Base-by-base conservation (phyloP, 2,888 invertebrate species). In the Eugnorisma glareosa region DNA sequence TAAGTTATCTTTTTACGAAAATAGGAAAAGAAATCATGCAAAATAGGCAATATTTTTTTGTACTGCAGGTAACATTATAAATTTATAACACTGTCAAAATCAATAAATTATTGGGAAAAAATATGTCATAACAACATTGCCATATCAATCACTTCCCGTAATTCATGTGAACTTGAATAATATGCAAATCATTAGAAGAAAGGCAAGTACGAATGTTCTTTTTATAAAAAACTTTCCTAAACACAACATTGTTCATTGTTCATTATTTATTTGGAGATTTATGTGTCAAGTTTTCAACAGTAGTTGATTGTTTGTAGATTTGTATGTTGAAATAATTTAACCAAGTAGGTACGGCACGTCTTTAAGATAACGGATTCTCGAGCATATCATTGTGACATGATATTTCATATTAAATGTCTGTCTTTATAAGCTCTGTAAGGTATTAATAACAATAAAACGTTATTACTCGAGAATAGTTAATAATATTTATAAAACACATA, bases 51-150 rank as follows among this genome's bases (percentile, higher is more conserved):
- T 28, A 45, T 40, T 78, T 75, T 67, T 48, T 70, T 51, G 35
- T 15, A n/a, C 5, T 66, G 37, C 68, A 71, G 80, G 73, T 71
- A 69, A 86, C 81, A 79, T 43, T 83, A 37, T 71, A 69, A 86
- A 75, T 77, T 43, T 83, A 37, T 28, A 6, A 13, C 24, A 40
- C 37, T 81, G 81, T 67, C 84, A 86, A 81, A 86, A 88, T 86
- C 89, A 78, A 88, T 88, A 80, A 0, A 0, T 28, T 24, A 5
- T 15, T 45, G 28, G 11, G 31, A 75, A 83, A 59, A 71, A 67
- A 13, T 48, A 70, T 37, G 57, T 73, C 59, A 66, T n/a, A 75
- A 43, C 35, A 59, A 69, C 37, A 75, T 85, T 85, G 85, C 85
- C 88, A 85, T 67, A 70, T 13, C 7, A 45, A 51, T 64, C 51